phyloP scores from a whole-genome alignment of 2,113 vertebrate genomes.

The Podilymbus podiceps region DNA sequence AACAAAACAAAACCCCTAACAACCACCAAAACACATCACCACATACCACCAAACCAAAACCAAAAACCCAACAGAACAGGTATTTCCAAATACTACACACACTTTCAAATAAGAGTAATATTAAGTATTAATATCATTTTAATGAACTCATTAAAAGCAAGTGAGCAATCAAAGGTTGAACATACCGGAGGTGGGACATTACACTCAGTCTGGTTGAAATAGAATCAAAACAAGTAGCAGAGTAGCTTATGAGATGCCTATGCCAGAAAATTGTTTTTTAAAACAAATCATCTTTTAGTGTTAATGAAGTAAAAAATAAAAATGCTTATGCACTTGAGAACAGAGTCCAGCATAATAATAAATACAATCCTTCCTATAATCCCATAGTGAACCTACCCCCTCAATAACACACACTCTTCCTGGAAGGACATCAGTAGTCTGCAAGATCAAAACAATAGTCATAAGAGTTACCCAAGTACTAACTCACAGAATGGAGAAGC shows the following conservation, averaged over 20 bases:
- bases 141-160: background rate
- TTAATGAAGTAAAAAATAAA: background rate
- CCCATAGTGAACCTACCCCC: background rate
- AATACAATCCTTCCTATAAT: background rate
- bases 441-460: background rate
- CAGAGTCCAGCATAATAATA: background rate
- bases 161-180: background rate
- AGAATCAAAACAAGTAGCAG: background rate
- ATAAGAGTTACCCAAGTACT: background rate
- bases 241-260: background rate
- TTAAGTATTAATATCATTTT: background rate
- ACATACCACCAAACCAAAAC: too few relatives aligned
- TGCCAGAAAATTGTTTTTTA: background rate
- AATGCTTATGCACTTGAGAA: background rate
- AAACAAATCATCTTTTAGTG: background rate
- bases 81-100: background rate
- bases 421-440: background rate
- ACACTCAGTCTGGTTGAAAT: background rate
- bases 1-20: too few relatives aligned
- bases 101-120: background rate
- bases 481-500: background rate
- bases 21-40: too few relatives aligned
- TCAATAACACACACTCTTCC: background rate
- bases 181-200: background rate
- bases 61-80: background rate